These are phyloP conservation scores for Zaprionus taronus DNA, from an alignment of 1,140 invertebrate genomes.

Conservation along the genomic window DNA sequence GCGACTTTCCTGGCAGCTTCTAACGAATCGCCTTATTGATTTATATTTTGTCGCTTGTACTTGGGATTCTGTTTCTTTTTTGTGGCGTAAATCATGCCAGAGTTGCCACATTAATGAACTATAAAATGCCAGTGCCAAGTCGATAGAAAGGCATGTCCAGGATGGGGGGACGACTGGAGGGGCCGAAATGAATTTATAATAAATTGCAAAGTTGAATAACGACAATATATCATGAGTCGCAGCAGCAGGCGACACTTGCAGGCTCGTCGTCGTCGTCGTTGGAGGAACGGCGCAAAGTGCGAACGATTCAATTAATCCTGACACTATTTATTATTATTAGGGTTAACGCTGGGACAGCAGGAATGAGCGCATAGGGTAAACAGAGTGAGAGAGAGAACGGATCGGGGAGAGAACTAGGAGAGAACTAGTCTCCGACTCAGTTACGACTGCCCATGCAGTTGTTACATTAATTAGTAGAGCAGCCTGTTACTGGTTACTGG, in stretches of 20 bases:
- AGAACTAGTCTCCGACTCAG: conserved; percentile 39
- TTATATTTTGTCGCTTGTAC: conserved; percentile 9
- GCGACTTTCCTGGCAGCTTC: not conserved
- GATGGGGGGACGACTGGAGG: conserved; percentile 13
- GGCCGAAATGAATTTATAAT: conserved; percentile 76
- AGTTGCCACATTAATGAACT: conserved; percentile 75
- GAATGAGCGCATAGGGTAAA: not conserved
- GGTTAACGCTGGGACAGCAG: conserved; percentile 35
- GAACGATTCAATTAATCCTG: conserved; percentile 83
- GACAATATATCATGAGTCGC: conserved; percentile 79
- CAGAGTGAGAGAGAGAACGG: not conserved
- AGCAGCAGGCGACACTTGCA: conserved; percentile 33
- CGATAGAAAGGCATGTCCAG: conserved; percentile 45
- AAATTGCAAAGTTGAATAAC: conserved; percentile 79
- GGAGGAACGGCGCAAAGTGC: conserved; percentile 65
- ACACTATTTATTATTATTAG: conserved; percentile 84
- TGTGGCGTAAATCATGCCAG: conserved; percentile 71
- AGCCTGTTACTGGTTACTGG: conserved; percentile 47
- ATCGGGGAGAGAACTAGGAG: conserved; percentile 4
- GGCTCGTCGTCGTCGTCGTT: conserved; percentile 36
- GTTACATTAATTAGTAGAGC: conserved; percentile 82
- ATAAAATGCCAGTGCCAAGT: conserved; percentile 55
- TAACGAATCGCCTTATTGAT: conserved; percentile 3
- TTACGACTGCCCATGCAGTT: conserved; percentile 75
- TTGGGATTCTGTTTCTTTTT: conserved; percentile 11